Conservation (phyloP, 2,797 vertebrate species). For the Brachyalestes nurse region DNA sequence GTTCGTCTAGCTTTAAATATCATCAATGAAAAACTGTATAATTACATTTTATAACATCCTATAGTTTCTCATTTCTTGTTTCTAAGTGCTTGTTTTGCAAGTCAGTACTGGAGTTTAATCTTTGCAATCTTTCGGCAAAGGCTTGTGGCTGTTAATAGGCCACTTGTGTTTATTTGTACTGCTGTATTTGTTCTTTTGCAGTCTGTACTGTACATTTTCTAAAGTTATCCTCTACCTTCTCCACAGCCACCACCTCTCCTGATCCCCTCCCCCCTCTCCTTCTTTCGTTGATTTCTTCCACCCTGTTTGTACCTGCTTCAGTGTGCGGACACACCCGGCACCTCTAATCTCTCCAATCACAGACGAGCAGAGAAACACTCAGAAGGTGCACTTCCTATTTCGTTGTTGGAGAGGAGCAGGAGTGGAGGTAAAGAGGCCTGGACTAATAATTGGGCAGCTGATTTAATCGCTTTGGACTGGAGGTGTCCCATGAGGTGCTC, state of each 20-base stretch:
- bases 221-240: neutral
- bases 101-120: neutral
- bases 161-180: neutral
- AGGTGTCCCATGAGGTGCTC: neutral
- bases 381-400: slow-evolving; percentile 80
- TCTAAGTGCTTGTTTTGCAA: neutral
- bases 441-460: slow-evolving; percentile 19
- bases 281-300: slow-evolving; percentile 55
- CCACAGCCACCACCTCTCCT: slow-evolving; percentile 8
- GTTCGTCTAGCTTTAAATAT: neutral
- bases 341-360: slow-evolving; percentile 73
- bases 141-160: neutral
- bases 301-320: slow-evolving; percentile 75
- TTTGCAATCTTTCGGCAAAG: neutral
- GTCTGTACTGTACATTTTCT: neutral
- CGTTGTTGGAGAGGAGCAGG: slow-evolving; percentile 57
- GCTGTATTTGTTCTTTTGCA: neutral
- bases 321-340: slow-evolving; percentile 75
- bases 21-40: neutral
- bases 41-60: neutral
- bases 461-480: slow-evolving; percentile 34
- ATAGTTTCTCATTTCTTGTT: neutral
- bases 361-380: slow-evolving; percentile 54
- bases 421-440: slow-evolving; percentile 45
- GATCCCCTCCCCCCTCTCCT: slow-evolving; percentile 45